These are phyloP conservation scores for Vombatus ursinus DNA, from an alignment of 2,113 vertebrate genomes.

Conservation along the genomic window DNA sequence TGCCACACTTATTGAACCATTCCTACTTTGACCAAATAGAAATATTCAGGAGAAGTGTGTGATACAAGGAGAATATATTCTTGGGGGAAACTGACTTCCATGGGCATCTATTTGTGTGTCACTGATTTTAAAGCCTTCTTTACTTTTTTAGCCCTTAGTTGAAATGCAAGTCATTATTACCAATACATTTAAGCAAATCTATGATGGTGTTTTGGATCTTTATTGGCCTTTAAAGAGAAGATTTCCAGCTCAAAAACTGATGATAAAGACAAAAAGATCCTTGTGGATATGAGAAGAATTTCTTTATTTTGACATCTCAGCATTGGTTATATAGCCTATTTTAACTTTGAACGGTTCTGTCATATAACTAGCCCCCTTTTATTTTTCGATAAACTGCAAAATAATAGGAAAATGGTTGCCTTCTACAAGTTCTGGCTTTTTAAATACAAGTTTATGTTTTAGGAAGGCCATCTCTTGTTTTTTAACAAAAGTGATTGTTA, in stretches of 20 bases:
- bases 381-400: not conserved
- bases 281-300: not conserved
- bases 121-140: not conserved
- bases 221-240: not conserved
- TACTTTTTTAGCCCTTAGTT: not conserved
- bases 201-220: not conserved
- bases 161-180: not conserved
- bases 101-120: not conserved
- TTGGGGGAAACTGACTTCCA: not conserved
- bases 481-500: constrained; percentile 10
- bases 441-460: not conserved
- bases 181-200: not conserved
- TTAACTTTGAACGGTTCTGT: not conserved
- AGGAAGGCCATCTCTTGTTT: not conserved
- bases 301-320: not conserved
- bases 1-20: not conserved
- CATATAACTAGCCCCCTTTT: not conserved
- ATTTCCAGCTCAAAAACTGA: not conserved
- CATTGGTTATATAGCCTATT: not conserved
- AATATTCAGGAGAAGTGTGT: not conserved
- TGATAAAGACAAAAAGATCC: not conserved
- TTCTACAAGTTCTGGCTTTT: not conserved
- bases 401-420: not conserved
- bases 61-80: not conserved
- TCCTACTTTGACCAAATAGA: not conserved